A percentile compares a stretch with the other conserved stretches of the same genome.
Conservation (phyloP, 2,113 vertebrate species). For the Emydura subglobosa region DNA sequence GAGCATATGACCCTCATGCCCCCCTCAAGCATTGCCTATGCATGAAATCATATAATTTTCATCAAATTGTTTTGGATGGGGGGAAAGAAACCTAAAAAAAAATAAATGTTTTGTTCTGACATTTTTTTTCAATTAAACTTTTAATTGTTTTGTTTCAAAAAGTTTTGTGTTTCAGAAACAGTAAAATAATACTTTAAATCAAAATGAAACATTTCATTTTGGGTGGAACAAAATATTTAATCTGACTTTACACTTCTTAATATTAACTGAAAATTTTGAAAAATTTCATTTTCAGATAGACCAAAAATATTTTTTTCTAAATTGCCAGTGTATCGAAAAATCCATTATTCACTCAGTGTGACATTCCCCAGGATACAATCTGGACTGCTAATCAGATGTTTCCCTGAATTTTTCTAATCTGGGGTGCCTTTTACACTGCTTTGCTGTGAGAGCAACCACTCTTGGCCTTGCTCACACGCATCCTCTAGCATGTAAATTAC, state of each 20-base stretch:
- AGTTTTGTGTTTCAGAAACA: neutral
- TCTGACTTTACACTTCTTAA: neutral
- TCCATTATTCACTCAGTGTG: no score
- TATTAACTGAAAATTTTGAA: neutral
- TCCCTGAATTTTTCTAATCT: no score
- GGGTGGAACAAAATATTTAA: neutral
- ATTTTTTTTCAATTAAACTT: neutral
- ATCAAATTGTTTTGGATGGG: neutral
- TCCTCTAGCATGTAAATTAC: no score
- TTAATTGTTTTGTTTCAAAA: neutral
- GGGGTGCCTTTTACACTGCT: no score
- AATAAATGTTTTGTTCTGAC: no score
- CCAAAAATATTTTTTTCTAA: neutral
- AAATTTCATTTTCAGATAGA: neutral
- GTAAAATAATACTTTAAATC: neutral
- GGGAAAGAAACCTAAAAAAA: neutral
- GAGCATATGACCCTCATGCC: no score
- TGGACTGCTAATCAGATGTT: no score
- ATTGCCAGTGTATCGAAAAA: neutral
- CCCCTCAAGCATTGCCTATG: no score
- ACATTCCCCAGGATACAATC: no score
- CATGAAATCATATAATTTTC: neutral
- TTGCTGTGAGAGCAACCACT: no score
- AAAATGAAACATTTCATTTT: neutral
- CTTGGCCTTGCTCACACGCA: no score